These are phyloP conservation scores for Rhinopomastus cyanomelas DNA, from an alignment of 2,113 vertebrate genomes.

Conservation along the genomic window DNA sequence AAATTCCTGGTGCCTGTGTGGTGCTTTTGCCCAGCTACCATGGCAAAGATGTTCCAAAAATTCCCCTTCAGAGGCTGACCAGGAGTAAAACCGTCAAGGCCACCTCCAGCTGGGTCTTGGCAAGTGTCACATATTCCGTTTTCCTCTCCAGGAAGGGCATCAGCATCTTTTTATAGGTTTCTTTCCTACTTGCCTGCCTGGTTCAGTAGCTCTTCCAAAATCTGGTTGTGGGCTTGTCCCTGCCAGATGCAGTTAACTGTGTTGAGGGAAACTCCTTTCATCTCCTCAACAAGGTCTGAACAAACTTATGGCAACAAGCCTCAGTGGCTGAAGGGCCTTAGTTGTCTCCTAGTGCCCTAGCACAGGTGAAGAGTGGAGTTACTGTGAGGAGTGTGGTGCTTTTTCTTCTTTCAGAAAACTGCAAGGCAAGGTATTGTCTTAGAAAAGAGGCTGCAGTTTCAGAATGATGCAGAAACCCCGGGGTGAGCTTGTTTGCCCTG, in stretches of 20 bases:
- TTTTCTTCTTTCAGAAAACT: not conserved
- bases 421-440: not conserved
- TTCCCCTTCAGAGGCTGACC: not conserved
- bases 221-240: not conserved
- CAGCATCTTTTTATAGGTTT: not conserved
- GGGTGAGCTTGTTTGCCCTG: not conserved
- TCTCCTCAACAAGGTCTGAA: not conserved
- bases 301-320: not conserved
- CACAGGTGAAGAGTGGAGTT: not conserved
- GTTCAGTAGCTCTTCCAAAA: not conserved
- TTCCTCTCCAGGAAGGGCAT: not conserved
- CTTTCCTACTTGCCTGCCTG: not conserved
- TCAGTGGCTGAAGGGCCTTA: accelerated
- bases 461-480: not conserved
- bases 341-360: not conserved
- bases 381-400: accelerated
- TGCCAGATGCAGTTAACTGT: not conserved
- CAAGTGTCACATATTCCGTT: accelerated
- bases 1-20: not conserved
- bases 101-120: not conserved
- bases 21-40: not conserved
- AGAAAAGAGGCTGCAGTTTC: not conserved
- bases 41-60: not conserved
- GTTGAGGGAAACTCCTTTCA: not conserved
- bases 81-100: not conserved